Conservation (phyloP, 2,113 vertebrate species). For the Heloderma charlesbogerti region DNA sequence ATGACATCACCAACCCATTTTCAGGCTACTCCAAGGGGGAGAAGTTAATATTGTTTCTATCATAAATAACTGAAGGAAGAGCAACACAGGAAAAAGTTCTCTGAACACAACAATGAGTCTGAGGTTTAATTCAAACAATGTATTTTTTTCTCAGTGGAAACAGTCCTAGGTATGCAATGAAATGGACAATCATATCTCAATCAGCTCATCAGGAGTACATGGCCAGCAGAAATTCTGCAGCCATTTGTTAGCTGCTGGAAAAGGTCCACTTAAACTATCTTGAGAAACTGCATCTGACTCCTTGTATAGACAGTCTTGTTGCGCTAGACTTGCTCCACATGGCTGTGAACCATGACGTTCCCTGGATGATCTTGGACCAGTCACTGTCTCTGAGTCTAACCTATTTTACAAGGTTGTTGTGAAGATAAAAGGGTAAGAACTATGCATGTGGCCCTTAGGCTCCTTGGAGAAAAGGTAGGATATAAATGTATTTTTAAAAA, state of each 20-base stretch:
- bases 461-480: background rate
- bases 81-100: too few relatives aligned
- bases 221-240: background rate
- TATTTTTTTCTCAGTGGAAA: background rate
- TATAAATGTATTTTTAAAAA: background rate
- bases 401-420: background rate
- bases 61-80: background rate
- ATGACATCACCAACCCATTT: background rate
- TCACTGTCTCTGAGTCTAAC: background rate
- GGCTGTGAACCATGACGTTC: background rate
- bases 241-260: background rate
- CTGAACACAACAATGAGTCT: background rate
- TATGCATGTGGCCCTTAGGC: too few relatives aligned
- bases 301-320: background rate
- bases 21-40: fast-evolving
- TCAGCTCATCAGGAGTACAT: background rate
- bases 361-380: background rate
- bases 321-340: too few relatives aligned
- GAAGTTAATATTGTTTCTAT: conserved; percentile 19
- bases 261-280: background rate
- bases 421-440: background rate
- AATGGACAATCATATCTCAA: background rate
- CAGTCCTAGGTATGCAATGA: background rate
- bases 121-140: background rate
- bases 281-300: background rate